Percentiles rank a stretch among this genome's conserved stretches.
phyloP scores from a whole-genome alignment of 2,888 invertebrate species.

The Patella caerulea region DNA sequence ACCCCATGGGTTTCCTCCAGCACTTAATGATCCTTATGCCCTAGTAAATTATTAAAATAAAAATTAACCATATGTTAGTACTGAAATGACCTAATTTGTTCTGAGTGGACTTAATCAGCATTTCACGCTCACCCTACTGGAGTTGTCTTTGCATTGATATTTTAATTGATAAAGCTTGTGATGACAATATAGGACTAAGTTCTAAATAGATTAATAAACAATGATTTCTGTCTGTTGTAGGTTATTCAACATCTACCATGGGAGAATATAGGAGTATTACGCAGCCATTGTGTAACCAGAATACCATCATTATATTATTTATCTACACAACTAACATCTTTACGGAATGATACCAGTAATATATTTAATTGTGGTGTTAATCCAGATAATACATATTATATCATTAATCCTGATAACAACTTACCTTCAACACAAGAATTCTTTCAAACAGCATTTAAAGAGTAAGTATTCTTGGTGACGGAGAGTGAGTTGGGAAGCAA shows the following conservation, averaged over 20 bases:
- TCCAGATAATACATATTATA: constrained; percentile 77
- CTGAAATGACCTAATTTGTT: too few relatives aligned
- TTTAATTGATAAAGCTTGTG: too few relatives aligned
- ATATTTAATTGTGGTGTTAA: constrained; percentile 55
- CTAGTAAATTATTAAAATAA: too few relatives aligned
- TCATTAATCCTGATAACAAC: constrained; percentile 82
- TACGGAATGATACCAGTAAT: constrained; percentile 38
- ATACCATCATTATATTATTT: constrained; percentile 78
- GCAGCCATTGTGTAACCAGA: constrained; percentile 80
- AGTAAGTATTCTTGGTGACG: constrained; percentile 57
- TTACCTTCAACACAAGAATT: constrained; percentile 77
- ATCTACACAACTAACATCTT: constrained; percentile 50
- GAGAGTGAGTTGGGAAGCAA: too few relatives aligned
- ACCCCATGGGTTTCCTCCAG: too few relatives aligned
- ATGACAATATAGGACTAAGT: too few relatives aligned
- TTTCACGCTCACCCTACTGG: too few relatives aligned
- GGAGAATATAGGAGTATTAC: constrained; percentile 81
- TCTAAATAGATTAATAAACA: background rate
- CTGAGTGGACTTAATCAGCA: too few relatives aligned
- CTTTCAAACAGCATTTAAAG: constrained; percentile 63
- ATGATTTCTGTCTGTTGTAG: constrained; percentile 35
- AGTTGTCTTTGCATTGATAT: too few relatives aligned
- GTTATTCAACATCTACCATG: constrained; percentile 83
- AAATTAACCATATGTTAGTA: too few relatives aligned
- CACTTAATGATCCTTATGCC: too few relatives aligned